Evolutionary conservation across 2,113 vertebrate genomes (phyloP).

Genomic region (Prochilodus magdalenae): DNA sequence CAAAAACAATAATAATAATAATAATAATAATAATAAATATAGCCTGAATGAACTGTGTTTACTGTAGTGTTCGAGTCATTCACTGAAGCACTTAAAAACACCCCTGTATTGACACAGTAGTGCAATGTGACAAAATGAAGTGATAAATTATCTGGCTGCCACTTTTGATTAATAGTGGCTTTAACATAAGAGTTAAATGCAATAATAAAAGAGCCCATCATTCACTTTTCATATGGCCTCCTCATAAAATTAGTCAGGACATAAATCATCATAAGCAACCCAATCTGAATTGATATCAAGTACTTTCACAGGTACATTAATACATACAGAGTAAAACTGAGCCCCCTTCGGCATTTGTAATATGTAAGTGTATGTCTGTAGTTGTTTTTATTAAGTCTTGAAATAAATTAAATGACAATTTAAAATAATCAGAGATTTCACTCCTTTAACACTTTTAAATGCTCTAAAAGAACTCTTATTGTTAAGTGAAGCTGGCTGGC

Average conservation of each 20-base stretch:
- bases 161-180: slow-evolving; percentile 71
- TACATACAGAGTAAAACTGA: slow-evolving; percentile 38
- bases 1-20: too few relatives aligned
- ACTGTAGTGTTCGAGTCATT: slow-evolving; percentile 65
- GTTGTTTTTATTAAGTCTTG: background rate
- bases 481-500: slow-evolving; percentile 38
- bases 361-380: slow-evolving; percentile 23
- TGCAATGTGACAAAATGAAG: slow-evolving; percentile 58
- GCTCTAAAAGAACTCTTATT: slow-evolving; percentile 34
- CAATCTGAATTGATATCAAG: slow-evolving; percentile 62
- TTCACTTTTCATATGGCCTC: slow-evolving; percentile 68
- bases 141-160: slow-evolving; percentile 64
- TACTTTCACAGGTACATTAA: slow-evolving; percentile 54
- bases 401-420: slow-evolving; percentile 52
- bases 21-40: background rate
- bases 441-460: slow-evolving; percentile 57
- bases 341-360: slow-evolving; percentile 25
- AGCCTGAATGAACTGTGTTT: too few relatives aligned
- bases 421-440: slow-evolving; percentile 55
- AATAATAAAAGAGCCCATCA: slow-evolving; percentile 71
- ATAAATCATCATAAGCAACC: slow-evolving; percentile 66
- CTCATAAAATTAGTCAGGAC: slow-evolving; percentile 62
- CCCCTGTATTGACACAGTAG: slow-evolving; percentile 57
- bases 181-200: slow-evolving; percentile 73
- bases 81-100: slow-evolving; percentile 28